Conservation (phyloP, 2,113 vertebrate genomes). For the Columbina picui region DNA sequence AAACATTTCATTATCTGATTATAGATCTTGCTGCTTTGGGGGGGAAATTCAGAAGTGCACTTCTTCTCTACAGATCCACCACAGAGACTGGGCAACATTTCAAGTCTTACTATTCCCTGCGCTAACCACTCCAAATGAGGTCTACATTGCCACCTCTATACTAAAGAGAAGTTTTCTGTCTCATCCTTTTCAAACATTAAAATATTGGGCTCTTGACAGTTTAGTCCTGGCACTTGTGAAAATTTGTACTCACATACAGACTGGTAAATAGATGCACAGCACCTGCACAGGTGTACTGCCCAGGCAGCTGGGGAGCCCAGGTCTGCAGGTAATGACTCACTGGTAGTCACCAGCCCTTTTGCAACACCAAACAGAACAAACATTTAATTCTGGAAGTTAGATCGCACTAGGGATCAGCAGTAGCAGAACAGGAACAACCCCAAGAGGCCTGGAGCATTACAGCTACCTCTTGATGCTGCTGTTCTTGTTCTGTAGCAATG, state of each 20-base stretch:
- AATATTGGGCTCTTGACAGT: not conserved
- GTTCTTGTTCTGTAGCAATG: not conserved
- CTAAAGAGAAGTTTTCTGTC: not conserved
- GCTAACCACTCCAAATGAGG: not conserved
- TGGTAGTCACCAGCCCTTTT: not conserved
- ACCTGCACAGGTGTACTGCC: not conserved
- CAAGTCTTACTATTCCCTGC: not conserved
- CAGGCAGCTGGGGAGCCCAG: not conserved
- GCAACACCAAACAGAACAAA: not conserved
- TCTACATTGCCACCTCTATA: not conserved
- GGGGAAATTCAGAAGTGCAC: not conserved
- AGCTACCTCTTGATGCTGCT: not conserved
- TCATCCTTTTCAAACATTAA: not conserved
- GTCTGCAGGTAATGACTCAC: not conserved
- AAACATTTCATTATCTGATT: slow-evolving; percentile 64
- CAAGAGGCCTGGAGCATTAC: not conserved
- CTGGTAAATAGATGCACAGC: not conserved
- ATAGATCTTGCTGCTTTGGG: not conserved
- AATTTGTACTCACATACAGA: not conserved
- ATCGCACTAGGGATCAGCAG: not conserved
- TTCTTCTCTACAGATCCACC: not conserved
- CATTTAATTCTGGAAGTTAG: not conserved
- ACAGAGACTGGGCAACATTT: not conserved
- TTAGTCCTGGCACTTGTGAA: not conserved
- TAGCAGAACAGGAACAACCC: not conserved